Base-by-base conservation (phyloP, 1,140 invertebrate genomes). In the Globodera ellingtonae region DNA sequence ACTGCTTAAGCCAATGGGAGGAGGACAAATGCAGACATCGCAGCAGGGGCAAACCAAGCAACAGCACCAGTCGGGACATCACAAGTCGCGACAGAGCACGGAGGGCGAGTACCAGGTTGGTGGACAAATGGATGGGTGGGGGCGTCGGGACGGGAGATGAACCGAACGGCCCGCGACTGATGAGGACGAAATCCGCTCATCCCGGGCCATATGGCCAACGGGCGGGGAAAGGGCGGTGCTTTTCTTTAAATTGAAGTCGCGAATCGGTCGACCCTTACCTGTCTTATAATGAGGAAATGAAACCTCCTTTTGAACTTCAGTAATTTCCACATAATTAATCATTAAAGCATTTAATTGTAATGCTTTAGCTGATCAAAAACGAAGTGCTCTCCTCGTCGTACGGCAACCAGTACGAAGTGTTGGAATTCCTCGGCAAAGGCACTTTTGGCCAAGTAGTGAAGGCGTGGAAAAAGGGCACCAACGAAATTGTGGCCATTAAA, bases 401-500 rank as follows among this genome's bases (percentile, higher is more conserved):
- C 70, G 81, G 84, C 4, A 89, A 88, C 73, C 81, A 89, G n/a
- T 98, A 98, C 91, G 95, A 98, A 91, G 97, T 99, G 80, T 92
- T 99, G 85, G 97, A 99, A 91, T 99, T 99, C 91, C 92, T 99
- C 82, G 97, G 97, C 46, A 88, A 84, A 93, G 97, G 84, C 83
- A 99, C 97, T 73, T 99, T 99, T 92, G 97, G 97, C 81, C 97
- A 98, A 90, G 97, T 99, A 85, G 97, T 98, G 85, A 99, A 99
- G 92, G 99, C 97, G 91, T 99, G 97, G 97, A 99, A 99, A 91
- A 98, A 98, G 90, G 97, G 97, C 89, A 99, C 97, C 79, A 99
- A 97, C 90, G 97, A 99, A 91, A 98, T 99, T 88, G 97, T 99
- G 82, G 97, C 97, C 87, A 99, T 99, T 89, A 99, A 99, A 92